Evolutionary conservation across 2,888 invertebrate species (phyloP), one percentile per base, ranked within the genome.

Genomic region (Stomorhina lunata): DNA sequence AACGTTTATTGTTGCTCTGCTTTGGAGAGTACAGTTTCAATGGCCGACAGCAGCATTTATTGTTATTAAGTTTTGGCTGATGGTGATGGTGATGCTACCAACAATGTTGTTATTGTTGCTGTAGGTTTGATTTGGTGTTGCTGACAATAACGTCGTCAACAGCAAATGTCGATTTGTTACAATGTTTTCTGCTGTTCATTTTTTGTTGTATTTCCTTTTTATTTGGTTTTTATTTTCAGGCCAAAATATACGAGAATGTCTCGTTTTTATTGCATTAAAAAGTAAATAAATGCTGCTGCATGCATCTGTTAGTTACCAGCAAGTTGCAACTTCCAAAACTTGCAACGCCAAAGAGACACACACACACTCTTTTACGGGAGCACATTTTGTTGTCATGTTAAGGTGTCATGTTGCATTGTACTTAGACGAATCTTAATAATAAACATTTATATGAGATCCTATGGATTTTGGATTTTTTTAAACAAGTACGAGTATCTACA

Each of bases 301-400:
- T 76, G 69, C 72, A 59, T 59, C 57, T 72, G 59, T 72, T 32
- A 59, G 9, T n/a, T 40, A 20, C 10, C 40, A 45, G n/a, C 17
- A 43, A 63, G 15, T 43, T 27, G 57, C 75, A 75, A 37, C 61
- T 43, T 40, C 37, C 27, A 79, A 55, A 59, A 80, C 66, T 69
- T 71, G 43, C 75, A 53, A 66, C 66, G 27, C 17, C 43, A 7
- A 50, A 32, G 20, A 55, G 37, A 61, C 63, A 57, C 79, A 43
- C 2, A 65, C 20, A 71, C 37, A 71, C 57, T 63, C 69, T 25
- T 59, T 76, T 83, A 83, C 84, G 81, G 84, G 76, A 81, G 83
- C 83, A 83, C 83, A 84, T 84, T 84, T 83, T 76, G 81, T 77
- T 84, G 84, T 83, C 84, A 84, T 84, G 84, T 84, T 78, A 78